These are phyloP conservation scores for Myiothlypis chrysogaster DNA, from an alignment of 2,797 vertebrate genomes.

Conservation along the genomic window DNA sequence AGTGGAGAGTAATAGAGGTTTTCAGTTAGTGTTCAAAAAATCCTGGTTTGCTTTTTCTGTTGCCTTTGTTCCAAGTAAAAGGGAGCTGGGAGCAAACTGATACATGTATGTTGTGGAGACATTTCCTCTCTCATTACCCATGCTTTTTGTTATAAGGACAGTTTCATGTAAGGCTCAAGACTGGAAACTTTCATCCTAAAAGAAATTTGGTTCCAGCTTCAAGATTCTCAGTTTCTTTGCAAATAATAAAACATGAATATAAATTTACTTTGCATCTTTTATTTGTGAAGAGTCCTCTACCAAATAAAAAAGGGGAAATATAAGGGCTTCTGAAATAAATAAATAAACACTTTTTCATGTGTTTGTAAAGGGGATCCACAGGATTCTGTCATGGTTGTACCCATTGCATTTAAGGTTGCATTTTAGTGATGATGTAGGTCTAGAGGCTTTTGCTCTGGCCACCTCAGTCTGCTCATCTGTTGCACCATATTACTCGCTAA, in stretches of 20 bases:
- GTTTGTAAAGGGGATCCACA: background rate
- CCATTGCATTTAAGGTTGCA: background rate
- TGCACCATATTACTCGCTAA: background rate
- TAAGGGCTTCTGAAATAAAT: background rate
- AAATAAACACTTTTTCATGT: background rate
- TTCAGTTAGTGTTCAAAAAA: background rate
- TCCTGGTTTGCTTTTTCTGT: background rate
- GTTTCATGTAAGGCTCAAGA: background rate
- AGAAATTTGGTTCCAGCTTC: background rate
- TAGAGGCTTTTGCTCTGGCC: background rate
- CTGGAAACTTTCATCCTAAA: background rate
- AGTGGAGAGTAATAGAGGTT: background rate
- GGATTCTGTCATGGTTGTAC: background rate
- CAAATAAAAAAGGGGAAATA: background rate
- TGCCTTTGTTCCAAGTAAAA: background rate
- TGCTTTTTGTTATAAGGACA: background rate
- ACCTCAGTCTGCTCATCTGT: background rate
- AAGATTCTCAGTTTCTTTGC: background rate
- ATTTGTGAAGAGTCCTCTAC: background rate
- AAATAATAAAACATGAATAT: background rate
- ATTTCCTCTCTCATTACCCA: background rate
- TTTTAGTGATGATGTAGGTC: background rate
- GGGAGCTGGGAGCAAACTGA: background rate
- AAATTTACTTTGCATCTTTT: background rate
- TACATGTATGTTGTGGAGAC: background rate